Conservation (phyloP, 1,140 invertebrate species). For the Bombus balteatus region DNA sequence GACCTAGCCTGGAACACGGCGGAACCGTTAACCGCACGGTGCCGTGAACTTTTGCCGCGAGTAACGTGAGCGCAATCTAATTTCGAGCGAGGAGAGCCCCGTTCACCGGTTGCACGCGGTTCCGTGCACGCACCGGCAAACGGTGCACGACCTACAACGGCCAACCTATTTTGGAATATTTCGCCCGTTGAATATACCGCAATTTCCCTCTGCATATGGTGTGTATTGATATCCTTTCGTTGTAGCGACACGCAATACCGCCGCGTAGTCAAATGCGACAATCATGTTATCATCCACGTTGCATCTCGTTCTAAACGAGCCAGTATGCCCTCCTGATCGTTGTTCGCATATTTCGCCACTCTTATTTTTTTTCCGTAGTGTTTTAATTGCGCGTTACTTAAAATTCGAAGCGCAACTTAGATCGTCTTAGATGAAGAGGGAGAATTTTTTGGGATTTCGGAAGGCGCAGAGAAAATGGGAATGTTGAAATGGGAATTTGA, state of each 20-base stretch:
- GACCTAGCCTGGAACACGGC: slow-evolving; percentile 46
- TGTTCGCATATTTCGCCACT: background rate
- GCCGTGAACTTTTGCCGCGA: slow-evolving; percentile 54
- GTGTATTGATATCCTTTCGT: slow-evolving; percentile 22
- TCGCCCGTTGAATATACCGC: slow-evolving; percentile 21
- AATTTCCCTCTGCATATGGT: background rate
- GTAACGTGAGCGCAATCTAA: slow-evolving; percentile 57
- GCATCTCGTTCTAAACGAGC: background rate
- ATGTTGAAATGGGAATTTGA: too few species aligned
- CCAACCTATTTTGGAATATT: slow-evolving; percentile 45
- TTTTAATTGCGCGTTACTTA: background rate
- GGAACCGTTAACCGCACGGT: slow-evolving; percentile 55
- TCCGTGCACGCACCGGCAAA: slow-evolving; percentile 1
- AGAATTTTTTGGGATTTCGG: too few species aligned
- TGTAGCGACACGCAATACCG: background rate
- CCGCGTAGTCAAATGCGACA: background rate
- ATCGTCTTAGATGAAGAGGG: too few species aligned
- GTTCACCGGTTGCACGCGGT: slow-evolving; percentile 28
- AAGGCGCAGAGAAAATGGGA: too few species aligned
- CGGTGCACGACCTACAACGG: slow-evolving; percentile 1
- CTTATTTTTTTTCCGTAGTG: background rate
- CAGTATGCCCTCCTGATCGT: background rate
- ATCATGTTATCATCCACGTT: background rate
- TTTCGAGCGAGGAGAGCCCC: slow-evolving; percentile 13
- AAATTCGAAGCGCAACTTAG: background rate